Conservation (phyloP, 2,888 invertebrate genomes). For the Cheilosia vulpina region DNA sequence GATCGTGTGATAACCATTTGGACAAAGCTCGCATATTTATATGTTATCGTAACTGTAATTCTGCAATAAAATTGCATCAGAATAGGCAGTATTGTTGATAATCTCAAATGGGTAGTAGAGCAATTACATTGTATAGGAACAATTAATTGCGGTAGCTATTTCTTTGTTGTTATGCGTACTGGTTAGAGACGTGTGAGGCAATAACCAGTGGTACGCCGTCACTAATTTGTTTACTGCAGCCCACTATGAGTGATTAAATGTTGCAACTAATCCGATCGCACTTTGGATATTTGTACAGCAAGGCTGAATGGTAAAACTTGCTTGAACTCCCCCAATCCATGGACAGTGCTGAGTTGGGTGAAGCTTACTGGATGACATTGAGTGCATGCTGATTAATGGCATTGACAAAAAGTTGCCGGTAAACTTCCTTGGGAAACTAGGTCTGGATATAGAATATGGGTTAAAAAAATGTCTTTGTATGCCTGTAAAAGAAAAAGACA, state of each 20-base stretch:
- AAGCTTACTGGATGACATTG: neutral
- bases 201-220: no score
- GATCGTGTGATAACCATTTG: conserved; percentile 16
- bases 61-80: conserved; percentile 37
- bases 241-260: neutral
- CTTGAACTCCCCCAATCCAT: neutral
- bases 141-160: neutral
- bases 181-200: neutral
- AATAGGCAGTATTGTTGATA: conserved; percentile 8
- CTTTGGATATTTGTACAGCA: neutral
- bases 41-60: conserved; percentile 20
- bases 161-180: neutral
- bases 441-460: no score
- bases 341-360: neutral
- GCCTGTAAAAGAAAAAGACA: no score
- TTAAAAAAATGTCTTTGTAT: no score
- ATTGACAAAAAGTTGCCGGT: neutral
- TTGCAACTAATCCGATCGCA: neutral
- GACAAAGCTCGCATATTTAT: conserved; percentile 42
- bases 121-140: neutral
- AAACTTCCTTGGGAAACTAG: neutral
- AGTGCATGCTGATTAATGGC: neutral
- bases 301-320: neutral
- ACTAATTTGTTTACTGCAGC: neutral
- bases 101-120: neutral